Percentiles rank a stretch among this genome's conserved stretches.
Evolutionary conservation across 1,140 invertebrate genomes (phyloP).

Genomic region (Scaptomyza montana): DNA sequence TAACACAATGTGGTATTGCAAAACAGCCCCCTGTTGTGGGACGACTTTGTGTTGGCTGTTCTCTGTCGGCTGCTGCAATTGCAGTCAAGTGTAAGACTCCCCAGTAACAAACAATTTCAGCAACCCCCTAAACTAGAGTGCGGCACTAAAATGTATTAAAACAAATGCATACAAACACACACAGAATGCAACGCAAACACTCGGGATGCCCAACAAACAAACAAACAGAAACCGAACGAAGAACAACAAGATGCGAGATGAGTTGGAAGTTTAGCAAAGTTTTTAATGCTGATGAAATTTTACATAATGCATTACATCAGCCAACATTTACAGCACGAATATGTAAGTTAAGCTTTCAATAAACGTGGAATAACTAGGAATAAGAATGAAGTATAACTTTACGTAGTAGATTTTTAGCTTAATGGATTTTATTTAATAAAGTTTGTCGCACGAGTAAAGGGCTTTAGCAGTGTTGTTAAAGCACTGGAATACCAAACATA

Average conservation of each 20-base stretch:
- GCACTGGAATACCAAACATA: neutral
- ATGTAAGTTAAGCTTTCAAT: neutral
- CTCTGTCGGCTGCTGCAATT: neutral
- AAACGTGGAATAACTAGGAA: neutral
- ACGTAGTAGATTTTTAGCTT: neutral
- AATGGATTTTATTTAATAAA: neutral
- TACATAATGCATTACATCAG: slow-evolving; percentile 41
- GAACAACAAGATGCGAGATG: neutral
- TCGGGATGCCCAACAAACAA: slow-evolving; percentile 8
- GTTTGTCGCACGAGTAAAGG: neutral
- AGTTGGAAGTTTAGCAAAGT: slow-evolving; percentile 20
- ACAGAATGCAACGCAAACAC: slow-evolving; percentile 3
- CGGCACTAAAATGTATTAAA: slow-evolving; percentile 31
- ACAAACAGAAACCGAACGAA: too few species aligned
- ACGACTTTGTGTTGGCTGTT: slow-evolving; percentile 1
- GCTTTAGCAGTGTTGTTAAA: neutral
- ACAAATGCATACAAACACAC: slow-evolving; percentile 24
- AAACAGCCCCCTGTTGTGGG: neutral
- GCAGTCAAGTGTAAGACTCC: neutral
- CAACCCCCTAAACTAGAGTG: slow-evolving; percentile 1
- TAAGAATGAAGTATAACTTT: neutral
- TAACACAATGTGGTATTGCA: neutral
- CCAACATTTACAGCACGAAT: slow-evolving; percentile 8
- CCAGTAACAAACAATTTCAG: neutral
- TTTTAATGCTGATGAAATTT: slow-evolving; percentile 45